Base-by-base conservation (phyloP, 2,797 vertebrate genomes). In the Merluccius polli region DNA sequence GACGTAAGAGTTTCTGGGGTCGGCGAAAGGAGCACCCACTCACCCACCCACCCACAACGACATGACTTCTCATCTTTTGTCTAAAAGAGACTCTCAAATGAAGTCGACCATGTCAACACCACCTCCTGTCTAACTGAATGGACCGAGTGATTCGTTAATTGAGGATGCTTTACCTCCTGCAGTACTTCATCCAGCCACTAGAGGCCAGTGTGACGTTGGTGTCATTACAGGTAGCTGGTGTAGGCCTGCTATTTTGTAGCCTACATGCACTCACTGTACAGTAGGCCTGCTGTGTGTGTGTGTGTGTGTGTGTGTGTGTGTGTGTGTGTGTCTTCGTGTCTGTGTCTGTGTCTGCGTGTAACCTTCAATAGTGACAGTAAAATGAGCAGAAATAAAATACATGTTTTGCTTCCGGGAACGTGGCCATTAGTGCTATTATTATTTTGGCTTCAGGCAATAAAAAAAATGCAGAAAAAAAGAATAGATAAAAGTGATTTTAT, bases 121-220 rank as follows among this genome's bases (percentile, higher is more conserved):
- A 48, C 16, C 18, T 48, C 52, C 52, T 59, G 52, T 59, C 21
- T 52, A 21, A 21, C 16, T 1, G 16, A 21, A 52, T 52, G 44
- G 4, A 52, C 16, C 18, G 16, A 52, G 44, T 5, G 44, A 52
- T 52, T 18, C 3, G n/a, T n/a, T n/a, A n/a, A 5, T 18, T 52
- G 44, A n/a, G 16, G 52, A 24, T 78, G 31, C 36, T 24, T 59
- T 18, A 77, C 73, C 78, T 80, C 32, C 9, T 75, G 79, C 79
- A 80, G 74, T 87, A 79, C 69, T 63, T 33, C 18, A 75, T 78
- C 77, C 52, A 73, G 78, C 85, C 90, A 87, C 86, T 70, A 88
- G 89, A 90, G 88, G 92, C 85, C 89, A 87, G 81, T 83, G 83
- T 89, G 80, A 29, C 81, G 83, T 80, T 80, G 83, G 84, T 75